phyloP scores from a whole-genome alignment of 1,140 invertebrate species.

The Neoseiulus cucumeris region DNA sequence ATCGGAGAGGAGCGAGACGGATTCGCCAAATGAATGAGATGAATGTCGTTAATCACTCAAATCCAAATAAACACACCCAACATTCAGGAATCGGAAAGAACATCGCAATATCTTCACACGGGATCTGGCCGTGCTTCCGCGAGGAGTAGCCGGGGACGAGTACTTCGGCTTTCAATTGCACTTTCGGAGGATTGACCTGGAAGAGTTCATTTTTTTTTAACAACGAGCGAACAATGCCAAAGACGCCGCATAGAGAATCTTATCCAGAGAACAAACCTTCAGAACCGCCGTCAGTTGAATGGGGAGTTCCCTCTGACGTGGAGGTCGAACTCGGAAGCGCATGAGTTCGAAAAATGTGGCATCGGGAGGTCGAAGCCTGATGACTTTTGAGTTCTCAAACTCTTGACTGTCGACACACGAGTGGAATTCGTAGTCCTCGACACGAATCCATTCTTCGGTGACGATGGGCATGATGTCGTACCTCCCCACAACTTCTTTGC shows the following conservation, averaged over 20 bases:
- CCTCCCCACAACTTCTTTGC: conserved; percentile 92
- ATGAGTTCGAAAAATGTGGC: conserved; percentile 93
- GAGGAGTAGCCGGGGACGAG: conserved; percentile 89
- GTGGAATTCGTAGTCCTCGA: conserved; percentile 87
- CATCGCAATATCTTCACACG: conserved; percentile 91
- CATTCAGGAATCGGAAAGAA: conserved; percentile 93
- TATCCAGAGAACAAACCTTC: conserved; percentile 17
- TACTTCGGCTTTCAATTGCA: conserved; percentile 80
- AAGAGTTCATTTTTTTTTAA: too few relatives aligned
- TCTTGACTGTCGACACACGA: conserved; percentile 74
- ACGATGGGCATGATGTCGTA: conserved; percentile 98
- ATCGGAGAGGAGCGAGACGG: too few relatives aligned
- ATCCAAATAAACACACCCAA: too few relatives aligned
- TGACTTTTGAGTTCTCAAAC: conserved; percentile 56
- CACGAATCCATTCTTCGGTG: conserved; percentile 96
- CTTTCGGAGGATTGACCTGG: conserved; percentile 28
- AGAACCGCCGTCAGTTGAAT: conserved; percentile 61
- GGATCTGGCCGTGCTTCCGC: conserved; percentile 68
- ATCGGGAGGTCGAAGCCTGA: conserved; percentile 89
- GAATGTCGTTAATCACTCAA: too few relatives aligned
- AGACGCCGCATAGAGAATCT: too few relatives aligned
- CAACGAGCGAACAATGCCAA: too few relatives aligned
- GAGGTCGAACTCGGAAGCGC: conserved; percentile 84
- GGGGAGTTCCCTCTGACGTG: conserved; percentile 87
- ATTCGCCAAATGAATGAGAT: too few relatives aligned